Conservation (phyloP, 2,113 vertebrate genomes). For the Rostratula benghalensis region DNA sequence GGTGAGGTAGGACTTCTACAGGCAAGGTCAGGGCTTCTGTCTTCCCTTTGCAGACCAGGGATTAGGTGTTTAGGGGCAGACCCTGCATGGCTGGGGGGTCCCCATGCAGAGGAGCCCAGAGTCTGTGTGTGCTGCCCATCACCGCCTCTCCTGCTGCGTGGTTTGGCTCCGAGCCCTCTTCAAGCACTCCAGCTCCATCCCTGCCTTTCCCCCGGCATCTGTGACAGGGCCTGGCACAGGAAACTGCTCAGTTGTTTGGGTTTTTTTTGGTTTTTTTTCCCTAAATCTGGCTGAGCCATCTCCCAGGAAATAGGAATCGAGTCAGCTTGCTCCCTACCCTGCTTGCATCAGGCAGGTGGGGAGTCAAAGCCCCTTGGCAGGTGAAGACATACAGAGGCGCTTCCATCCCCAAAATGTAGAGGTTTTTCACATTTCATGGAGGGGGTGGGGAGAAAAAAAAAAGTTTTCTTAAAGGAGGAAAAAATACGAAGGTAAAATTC, state of each 20-base stretch:
- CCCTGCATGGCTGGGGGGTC: not conserved
- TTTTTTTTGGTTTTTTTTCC: not conserved
- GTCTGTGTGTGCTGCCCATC: not conserved
- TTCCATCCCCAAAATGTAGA: not conserved
- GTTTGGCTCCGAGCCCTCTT: not conserved
- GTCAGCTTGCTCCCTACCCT: not conserved
- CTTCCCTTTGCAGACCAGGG: not conserved
- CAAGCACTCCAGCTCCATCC: not conserved
- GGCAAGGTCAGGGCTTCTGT: not conserved
- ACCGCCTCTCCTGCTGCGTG: not conserved
- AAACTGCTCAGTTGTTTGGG: constrained; percentile 7
- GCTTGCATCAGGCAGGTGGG: constrained; percentile 33
- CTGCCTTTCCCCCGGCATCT: constrained; percentile 32
- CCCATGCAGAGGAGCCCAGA: not conserved
- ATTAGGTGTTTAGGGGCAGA: not conserved
- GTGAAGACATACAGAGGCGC: not conserved
- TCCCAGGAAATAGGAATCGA: constrained; percentile 3
- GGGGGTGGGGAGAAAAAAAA: not conserved
- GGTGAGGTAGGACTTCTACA: not conserved
- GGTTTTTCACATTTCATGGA: not conserved
- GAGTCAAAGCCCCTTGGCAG: not conserved
- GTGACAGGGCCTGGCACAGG: constrained; percentile 52
- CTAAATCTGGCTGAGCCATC: constrained; percentile 36
- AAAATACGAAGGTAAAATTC: not conserved
- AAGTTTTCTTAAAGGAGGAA: not conserved